A percentile compares a stretch with the other conserved stretches of the same genome.
These are phyloP conservation scores for Hipparchia semele DNA, from an alignment of 2,888 invertebrate species.

Conservation along the genomic window DNA sequence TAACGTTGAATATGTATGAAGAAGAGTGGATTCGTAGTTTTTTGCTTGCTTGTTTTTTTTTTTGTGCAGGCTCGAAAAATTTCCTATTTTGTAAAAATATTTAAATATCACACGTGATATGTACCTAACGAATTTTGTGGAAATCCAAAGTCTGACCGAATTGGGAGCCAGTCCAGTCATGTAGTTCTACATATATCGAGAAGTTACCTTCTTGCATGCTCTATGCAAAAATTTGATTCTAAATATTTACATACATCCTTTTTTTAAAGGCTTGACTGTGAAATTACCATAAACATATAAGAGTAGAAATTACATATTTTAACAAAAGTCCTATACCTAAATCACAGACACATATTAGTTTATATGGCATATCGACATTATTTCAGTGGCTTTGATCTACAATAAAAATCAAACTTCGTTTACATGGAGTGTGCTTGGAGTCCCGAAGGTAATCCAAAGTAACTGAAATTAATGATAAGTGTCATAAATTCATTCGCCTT, in stretches of 20 bases:
- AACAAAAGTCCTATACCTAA: too few species aligned
- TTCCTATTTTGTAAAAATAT: background rate
- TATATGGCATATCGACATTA: too few species aligned
- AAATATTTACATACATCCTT: too few species aligned
- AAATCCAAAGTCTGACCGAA: background rate
- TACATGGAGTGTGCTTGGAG: too few species aligned
- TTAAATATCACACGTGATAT: background rate
- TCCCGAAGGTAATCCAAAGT: too few species aligned
- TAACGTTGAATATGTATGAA: slow-evolving; percentile 39
- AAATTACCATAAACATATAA: too few species aligned
- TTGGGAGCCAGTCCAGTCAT: background rate
- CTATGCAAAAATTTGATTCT: too few species aligned
- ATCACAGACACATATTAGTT: too few species aligned
- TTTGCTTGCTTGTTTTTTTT: slow-evolving; percentile 22
- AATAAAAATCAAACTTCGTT: background rate
- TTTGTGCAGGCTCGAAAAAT: slow-evolving; percentile 15
- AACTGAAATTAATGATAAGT: background rate
- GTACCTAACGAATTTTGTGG: background rate
- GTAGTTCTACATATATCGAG: background rate
- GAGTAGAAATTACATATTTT: too few species aligned
- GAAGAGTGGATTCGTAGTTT: slow-evolving; percentile 31
- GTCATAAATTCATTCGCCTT: background rate
- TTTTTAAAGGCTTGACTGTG: too few species aligned
- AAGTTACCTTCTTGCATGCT: too few species aligned
- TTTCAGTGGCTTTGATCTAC: too few species aligned